Evolutionary conservation across 2,113 vertebrate genomes (phyloP).

Genomic region (Crocuta crocuta): DNA sequence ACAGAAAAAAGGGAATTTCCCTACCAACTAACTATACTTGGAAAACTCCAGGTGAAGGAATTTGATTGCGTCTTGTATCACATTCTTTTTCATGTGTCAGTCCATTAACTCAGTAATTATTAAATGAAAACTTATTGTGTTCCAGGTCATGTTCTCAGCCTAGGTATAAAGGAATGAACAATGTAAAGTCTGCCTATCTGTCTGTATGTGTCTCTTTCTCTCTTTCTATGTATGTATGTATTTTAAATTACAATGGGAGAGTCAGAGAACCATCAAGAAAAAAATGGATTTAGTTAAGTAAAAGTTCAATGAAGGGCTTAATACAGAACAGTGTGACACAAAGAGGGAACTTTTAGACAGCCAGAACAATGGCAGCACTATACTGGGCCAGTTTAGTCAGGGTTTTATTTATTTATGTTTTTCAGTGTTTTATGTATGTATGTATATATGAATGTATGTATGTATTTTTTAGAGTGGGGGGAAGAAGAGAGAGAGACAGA

Average conservation of each 20-base stretch:
- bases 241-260: background rate
- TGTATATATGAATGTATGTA: too few species aligned
- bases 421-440: too few species aligned
- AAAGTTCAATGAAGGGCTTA: background rate
- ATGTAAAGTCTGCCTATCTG: background rate
- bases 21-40: background rate
- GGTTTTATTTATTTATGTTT: background rate
- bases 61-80: background rate
- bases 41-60: background rate
- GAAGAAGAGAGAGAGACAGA: too few species aligned
- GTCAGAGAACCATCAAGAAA: background rate
- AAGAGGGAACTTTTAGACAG: background rate
- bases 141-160: background rate
- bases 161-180: background rate
- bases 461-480: too few species aligned
- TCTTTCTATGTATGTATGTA: background rate
- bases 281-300: background rate
- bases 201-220: background rate
- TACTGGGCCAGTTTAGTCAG: background rate
- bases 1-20: background rate
- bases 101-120: background rate
- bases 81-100: background rate
- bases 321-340: background rate
- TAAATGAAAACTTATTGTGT: background rate
- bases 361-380: background rate